These are phyloP conservation scores for Tangachromis dhanisi DNA, from an alignment of 2,113 vertebrate species.

Conservation along the genomic window DNA sequence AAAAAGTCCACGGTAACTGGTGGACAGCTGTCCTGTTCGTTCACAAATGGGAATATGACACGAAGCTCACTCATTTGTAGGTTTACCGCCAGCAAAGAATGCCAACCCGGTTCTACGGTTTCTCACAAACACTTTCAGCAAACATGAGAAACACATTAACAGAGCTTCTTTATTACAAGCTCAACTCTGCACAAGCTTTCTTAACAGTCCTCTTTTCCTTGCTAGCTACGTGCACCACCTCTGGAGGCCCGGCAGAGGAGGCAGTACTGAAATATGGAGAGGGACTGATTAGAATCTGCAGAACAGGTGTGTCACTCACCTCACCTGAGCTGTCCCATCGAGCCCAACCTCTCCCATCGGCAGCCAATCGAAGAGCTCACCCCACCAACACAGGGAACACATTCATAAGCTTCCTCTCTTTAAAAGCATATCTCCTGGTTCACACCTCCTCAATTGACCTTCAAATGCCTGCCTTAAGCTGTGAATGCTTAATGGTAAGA, in stretches of 20 bases:
- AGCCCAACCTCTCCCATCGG: not conserved
- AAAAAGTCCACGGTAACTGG: not conserved
- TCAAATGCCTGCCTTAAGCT: conserved; percentile 52
- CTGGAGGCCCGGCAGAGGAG: not conserved
- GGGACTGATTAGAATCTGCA: not conserved
- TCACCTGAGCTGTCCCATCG: not conserved
- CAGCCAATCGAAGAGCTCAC: not conserved
- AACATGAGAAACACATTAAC: not conserved
- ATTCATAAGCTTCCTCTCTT: not conserved
- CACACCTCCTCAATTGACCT: conserved; percentile 34
- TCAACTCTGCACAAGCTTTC: not conserved
- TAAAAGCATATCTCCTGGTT: not conserved
- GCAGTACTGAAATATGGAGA: not conserved
- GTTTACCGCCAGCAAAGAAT: not conserved
- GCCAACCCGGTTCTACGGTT: not conserved
- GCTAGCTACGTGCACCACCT: not conserved
- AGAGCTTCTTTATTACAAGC: not conserved
- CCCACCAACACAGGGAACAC: not conserved
- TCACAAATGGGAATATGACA: not conserved
- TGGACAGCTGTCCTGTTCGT: not conserved
- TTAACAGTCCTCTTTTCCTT: not conserved
- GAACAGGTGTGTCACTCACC: not conserved
- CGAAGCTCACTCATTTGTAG: not conserved
- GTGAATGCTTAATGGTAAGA: conserved; percentile 62
- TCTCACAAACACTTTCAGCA: not conserved